Percentiles rank a stretch among this genome's conserved stretches.
Evolutionary conservation across 2,888 invertebrate genomes (phyloP).

Genomic region (Sarcophaga caerulescens): DNA sequence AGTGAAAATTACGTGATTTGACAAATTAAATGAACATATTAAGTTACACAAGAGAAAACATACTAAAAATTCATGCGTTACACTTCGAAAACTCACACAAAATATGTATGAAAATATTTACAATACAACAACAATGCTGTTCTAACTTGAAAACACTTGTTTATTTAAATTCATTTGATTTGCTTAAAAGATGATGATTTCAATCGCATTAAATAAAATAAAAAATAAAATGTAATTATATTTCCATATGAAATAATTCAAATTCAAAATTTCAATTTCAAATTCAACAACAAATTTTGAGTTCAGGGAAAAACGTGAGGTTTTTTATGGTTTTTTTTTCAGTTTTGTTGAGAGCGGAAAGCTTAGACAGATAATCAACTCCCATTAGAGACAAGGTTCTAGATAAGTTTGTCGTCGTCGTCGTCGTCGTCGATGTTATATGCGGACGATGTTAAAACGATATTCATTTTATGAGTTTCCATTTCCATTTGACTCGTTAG

Average conservation of each 20-base stretch:
- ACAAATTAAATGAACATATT: conserved; percentile 53
- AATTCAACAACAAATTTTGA: conserved; percentile 30
- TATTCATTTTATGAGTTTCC: conserved; percentile 13
- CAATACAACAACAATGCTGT: not conserved
- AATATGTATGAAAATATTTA: no score
- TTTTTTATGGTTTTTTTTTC: conserved; percentile 28
- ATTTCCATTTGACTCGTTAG: not conserved
- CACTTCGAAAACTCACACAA: not conserved
- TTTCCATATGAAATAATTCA: conserved; percentile 62
- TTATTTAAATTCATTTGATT: no score
- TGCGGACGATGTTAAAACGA: not conserved
- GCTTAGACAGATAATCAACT: conserved; percentile 15
- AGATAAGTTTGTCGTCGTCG: not conserved
- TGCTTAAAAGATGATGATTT: conserved; percentile 41
- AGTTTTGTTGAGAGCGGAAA: conserved; percentile 17
- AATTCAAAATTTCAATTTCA: conserved; percentile 9
- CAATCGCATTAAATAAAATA: conserved; percentile 22
- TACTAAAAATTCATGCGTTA: conserved; percentile 31
- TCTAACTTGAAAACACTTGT: not conserved
- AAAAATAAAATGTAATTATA: conserved; percentile 52
- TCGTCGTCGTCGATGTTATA: not conserved
- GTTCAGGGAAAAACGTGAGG: conserved; percentile 67
- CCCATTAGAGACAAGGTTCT: conserved; percentile 48
- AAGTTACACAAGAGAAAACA: conserved; percentile 39
- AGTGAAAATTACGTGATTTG: conserved; percentile 62